These are phyloP conservation scores for Aeoliscus strigatus DNA, from an alignment of 2,797 vertebrate genomes.

Conservation along the genomic window DNA sequence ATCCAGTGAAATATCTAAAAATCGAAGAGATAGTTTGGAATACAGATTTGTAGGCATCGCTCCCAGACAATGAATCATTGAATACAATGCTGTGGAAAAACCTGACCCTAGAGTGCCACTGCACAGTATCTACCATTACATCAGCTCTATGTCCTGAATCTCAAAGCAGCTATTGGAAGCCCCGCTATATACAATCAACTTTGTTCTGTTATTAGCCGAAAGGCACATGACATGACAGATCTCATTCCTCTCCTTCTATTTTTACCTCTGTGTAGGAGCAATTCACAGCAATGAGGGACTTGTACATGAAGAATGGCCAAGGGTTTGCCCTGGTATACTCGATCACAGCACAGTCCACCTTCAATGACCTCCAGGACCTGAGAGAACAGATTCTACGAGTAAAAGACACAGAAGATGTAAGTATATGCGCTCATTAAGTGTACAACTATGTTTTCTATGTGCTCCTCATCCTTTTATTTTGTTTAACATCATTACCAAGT, in stretches of 20 bases:
- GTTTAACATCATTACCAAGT: background rate
- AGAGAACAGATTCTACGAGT: constrained; percentile 98
- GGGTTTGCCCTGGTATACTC: constrained; percentile 99
- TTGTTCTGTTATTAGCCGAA: background rate
- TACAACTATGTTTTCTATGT: background rate
- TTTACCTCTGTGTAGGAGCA: constrained; percentile 82
- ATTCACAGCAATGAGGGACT: constrained; percentile 98
- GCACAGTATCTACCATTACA: background rate
- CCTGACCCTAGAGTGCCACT: background rate
- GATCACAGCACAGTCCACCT: constrained; percentile 98
- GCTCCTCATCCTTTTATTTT: background rate
- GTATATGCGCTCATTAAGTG: constrained; percentile 41
- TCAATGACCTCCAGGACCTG: constrained; percentile 98
- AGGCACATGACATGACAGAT: constrained; percentile 8
- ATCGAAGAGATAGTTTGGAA: too few species aligned
- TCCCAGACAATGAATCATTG: background rate
- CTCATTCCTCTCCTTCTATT: background rate
- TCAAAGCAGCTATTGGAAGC: background rate
- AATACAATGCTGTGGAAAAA: constrained; percentile 4
- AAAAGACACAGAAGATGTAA: constrained; percentile 98
- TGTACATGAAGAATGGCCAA: constrained; percentile 99
- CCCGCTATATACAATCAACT: background rate
- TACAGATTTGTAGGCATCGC: too few species aligned
- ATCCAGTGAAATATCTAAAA: too few species aligned
- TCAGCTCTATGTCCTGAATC: background rate